Evolutionary conservation across 2,888 invertebrate species (phyloP).

Genomic region (Drosophila fulvimacula): DNA sequence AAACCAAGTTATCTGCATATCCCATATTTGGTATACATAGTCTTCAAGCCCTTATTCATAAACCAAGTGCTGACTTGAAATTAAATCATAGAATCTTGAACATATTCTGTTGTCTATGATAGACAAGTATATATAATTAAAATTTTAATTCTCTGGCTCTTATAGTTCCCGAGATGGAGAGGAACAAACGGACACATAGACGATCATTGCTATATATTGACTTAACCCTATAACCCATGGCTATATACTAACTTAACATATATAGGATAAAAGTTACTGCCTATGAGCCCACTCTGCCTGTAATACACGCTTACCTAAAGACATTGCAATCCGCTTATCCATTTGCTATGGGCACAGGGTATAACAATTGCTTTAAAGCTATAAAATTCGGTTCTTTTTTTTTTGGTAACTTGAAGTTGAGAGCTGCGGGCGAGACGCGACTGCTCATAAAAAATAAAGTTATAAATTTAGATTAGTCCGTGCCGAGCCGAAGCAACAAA

Average conservation of each 20-base stretch:
- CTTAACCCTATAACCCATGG: too few species aligned
- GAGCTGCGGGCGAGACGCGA: slow-evolving; percentile 32
- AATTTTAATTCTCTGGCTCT: neutral
- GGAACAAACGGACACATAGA: too few species aligned
- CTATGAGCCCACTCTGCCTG: too few species aligned
- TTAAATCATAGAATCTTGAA: neutral
- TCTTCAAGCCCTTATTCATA: too few species aligned
- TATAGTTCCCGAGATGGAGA: neutral
- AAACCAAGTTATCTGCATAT: too few species aligned
- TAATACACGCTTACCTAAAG: neutral
- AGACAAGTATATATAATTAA: neutral
- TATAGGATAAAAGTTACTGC: too few species aligned
- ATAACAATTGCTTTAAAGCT: slow-evolving; percentile 48
- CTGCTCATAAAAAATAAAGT: slow-evolving; percentile 66
- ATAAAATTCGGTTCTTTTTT: slow-evolving; percentile 38
- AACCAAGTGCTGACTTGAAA: too few species aligned
- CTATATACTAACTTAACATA: too few species aligned
- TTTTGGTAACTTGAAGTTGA: neutral
- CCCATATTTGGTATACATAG: too few species aligned
- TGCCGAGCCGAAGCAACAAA: slow-evolving; percentile 38
- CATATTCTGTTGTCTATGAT: neutral
- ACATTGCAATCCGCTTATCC: neutral
- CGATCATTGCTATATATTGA: too few species aligned
- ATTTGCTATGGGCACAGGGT: neutral
- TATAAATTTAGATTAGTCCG: slow-evolving; percentile 80